Conservation (phyloP, 1,140 invertebrate species). For the Heliconius hewitsoni region DNA sequence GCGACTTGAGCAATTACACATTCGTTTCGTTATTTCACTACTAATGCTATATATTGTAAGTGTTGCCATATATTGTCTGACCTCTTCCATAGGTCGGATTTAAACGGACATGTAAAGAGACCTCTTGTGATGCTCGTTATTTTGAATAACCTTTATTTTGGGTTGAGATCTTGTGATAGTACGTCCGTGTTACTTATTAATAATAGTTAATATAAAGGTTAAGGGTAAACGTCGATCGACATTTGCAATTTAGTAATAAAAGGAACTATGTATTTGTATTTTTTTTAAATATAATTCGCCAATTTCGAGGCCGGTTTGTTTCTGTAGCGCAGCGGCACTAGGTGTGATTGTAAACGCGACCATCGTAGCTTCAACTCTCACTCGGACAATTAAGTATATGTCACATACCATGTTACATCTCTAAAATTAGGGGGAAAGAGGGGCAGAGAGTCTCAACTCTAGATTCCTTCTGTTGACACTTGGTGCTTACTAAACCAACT, state of each 20-base stretch:
- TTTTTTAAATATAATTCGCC: background rate
- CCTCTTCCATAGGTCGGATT: conserved; percentile 30
- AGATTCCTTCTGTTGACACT: too few relatives aligned
- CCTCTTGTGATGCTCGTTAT: background rate
- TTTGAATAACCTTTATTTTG: background rate
- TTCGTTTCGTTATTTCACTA: background rate
- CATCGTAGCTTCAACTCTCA: too few relatives aligned
- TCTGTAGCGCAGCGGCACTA: background rate
- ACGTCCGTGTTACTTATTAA: background rate
- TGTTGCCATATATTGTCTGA: conserved; percentile 1
- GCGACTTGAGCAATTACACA: background rate
- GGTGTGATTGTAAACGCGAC: too few relatives aligned
- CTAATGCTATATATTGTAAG: background rate
- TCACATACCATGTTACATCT: too few relatives aligned
- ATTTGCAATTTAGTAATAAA: background rate
- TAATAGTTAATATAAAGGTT: background rate
- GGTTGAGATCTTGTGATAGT: background rate
- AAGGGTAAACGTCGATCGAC: background rate
- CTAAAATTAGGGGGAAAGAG: too few relatives aligned
- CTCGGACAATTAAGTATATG: too few relatives aligned
- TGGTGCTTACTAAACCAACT: too few relatives aligned
- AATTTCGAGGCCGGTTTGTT: background rate
- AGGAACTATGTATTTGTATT: background rate
- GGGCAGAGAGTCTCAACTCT: too few relatives aligned
- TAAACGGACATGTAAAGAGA: conserved; percentile 17